Conservation (phyloP, 2,888 invertebrate genomes). For the Lutraria lutraria region DNA sequence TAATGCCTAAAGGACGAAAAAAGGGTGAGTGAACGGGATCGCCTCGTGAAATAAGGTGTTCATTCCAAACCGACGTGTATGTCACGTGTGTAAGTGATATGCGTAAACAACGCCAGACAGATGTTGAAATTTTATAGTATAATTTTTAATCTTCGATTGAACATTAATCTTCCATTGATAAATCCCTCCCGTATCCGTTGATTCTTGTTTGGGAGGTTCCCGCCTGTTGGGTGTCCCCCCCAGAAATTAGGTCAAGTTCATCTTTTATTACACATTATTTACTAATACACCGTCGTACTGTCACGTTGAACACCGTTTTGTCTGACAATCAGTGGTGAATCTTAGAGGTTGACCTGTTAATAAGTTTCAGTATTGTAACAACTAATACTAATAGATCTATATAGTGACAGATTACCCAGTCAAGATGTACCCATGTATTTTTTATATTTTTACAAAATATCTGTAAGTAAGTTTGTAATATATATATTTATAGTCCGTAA, state of each 20-base stretch:
- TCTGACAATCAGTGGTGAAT: neutral
- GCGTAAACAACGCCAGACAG: constrained; percentile 19
- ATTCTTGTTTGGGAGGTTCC: neutral
- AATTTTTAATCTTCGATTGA: neutral
- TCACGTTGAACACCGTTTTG: neutral
- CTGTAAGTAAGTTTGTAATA: too few species aligned
- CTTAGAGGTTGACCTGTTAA: too few species aligned
- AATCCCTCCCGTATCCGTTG: neutral
- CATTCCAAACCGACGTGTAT: neutral
- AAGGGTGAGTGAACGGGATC: constrained; percentile 71
- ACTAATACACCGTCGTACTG: neutral
- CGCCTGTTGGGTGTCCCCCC: neutral
- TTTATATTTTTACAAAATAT: too few species aligned
- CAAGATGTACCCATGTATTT: too few species aligned
- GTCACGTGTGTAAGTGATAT: constrained; percentile 30
- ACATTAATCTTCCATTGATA: neutral
- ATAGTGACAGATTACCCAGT: too few species aligned
- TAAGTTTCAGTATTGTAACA: too few species aligned
- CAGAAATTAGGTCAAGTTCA: constrained; percentile 14
- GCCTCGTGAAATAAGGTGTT: constrained; percentile 33
- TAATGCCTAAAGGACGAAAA: constrained; percentile 82
- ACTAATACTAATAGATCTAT: too few species aligned
- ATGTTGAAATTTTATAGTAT: neutral
- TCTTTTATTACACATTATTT: neutral
- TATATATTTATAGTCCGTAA: too few species aligned